Evolutionary conservation across 2,888 invertebrate genomes (phyloP).

Genomic region (Clistopyga incitator): DNA sequence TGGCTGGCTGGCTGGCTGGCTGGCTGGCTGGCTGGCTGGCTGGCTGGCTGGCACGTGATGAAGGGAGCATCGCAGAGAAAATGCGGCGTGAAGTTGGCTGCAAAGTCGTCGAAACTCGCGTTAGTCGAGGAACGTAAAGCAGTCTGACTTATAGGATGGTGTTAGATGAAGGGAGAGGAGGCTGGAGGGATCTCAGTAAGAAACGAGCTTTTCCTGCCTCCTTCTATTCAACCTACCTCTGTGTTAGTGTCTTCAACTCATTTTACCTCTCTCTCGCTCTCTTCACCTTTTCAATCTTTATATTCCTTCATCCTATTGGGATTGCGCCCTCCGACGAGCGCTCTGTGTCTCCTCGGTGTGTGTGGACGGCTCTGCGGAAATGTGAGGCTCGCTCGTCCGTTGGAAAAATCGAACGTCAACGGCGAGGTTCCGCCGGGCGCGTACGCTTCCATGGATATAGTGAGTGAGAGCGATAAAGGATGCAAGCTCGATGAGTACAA

Average conservation of each 20-base stretch:
- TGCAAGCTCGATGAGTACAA: conserved; percentile 45
- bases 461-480: conserved; percentile 14
- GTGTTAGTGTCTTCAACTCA: conserved; percentile 42
- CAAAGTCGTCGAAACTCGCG: conserved; percentile 69
- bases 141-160: conserved; percentile 59
- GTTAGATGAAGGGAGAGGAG: conserved; percentile 24
- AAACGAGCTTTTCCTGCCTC: conserved; percentile 14
- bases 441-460: conserved; percentile 32
- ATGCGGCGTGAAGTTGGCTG: conserved; percentile 67
- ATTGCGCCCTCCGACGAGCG: conserved; percentile 26
- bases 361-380: background rate
- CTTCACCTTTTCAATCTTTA: conserved; percentile 45
- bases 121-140: conserved; percentile 68
- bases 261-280: conserved; percentile 37
- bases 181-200: conserved; percentile 21
- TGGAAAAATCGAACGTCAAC: conserved; percentile 45
- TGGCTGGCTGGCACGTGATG: conserved; percentile 60
- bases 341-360: background rate
- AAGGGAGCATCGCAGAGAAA: conserved; percentile 63
- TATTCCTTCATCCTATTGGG: conserved; percentile 23
- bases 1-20: conserved; percentile 48
- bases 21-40: background rate
- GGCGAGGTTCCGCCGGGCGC: conserved; percentile 39
- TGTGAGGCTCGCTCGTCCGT: conserved; percentile 32
- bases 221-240: conserved; percentile 58